These are phyloP conservation scores for Bibio marci DNA, from an alignment of 2,888 invertebrate genomes.

Conservation along the genomic window DNA sequence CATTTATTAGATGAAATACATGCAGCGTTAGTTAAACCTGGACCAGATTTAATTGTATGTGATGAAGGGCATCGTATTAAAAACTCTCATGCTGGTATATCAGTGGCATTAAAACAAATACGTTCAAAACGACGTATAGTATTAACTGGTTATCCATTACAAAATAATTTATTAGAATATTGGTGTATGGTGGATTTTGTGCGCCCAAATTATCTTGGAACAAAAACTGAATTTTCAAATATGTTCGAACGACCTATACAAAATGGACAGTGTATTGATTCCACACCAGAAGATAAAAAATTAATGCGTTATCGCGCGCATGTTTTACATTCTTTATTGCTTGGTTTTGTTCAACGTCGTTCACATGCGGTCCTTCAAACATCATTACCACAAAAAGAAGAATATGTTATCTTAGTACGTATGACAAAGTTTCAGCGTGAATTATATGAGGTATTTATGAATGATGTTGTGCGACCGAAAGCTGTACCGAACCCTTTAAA, in stretches of 20 bases:
- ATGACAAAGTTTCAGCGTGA: constrained; percentile 84
- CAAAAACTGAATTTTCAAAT: constrained; percentile 91
- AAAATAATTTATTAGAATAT: constrained; percentile 91
- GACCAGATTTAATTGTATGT: constrained; percentile 87
- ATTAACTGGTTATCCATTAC: constrained; percentile 93
- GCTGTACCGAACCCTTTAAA: constrained; percentile 88
- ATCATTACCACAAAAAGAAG: constrained; percentile 87
- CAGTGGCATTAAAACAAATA: constrained; percentile 87
- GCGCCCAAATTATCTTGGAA: constrained; percentile 89
- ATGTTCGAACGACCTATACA: constrained; percentile 98
- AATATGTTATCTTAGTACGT: constrained; percentile 77
- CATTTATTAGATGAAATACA: constrained; percentile 71
- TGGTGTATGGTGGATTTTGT: constrained; percentile 99
- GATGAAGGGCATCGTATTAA: constrained; percentile 97
- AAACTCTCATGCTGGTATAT: constrained; percentile 93
- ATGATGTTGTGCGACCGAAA: constrained; percentile 71
- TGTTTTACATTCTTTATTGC: constrained; percentile 81
- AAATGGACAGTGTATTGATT: constrained; percentile 96
- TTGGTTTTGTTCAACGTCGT: constrained; percentile 91
- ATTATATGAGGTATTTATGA: constrained; percentile 86
- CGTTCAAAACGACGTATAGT: constrained; percentile 87
- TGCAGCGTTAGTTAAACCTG: constrained; percentile 70
- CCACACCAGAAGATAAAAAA: constrained; percentile 82
- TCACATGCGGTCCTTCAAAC: constrained; percentile 84
- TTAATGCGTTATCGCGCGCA: constrained; percentile 92